Evolutionary conservation across 2,888 invertebrate species (phyloP).

Genomic region (Catocala fraxini): DNA sequence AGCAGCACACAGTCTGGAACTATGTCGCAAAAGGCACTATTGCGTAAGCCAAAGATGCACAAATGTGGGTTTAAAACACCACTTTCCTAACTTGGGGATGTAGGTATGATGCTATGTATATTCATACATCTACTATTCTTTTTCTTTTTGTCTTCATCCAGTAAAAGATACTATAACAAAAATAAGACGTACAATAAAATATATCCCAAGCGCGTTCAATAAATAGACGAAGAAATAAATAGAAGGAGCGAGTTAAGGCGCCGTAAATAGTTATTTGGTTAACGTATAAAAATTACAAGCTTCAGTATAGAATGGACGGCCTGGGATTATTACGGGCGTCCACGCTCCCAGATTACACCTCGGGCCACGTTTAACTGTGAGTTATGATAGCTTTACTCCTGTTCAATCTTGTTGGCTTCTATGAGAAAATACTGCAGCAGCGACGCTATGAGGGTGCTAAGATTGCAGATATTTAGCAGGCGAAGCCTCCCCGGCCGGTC

Average conservation of each 20-base stretch:
- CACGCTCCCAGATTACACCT: conserved; percentile 79
- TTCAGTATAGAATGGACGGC: conserved; percentile 70
- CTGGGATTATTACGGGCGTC: conserved; percentile 78
- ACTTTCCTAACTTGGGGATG: too few species aligned
- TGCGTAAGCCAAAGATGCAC: too few species aligned
- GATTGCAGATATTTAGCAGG: conserved; percentile 62
- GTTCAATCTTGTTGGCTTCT: conserved; percentile 81
- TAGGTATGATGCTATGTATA: too few species aligned
- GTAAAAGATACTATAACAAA: too few species aligned
- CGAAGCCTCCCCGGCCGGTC: conserved; percentile 19
- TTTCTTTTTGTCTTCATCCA: too few species aligned
- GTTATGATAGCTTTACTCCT: conserved; percentile 82
- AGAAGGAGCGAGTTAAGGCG: conserved; percentile 21
- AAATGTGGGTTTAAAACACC: too few species aligned
- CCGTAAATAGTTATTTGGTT: conserved; percentile 53
- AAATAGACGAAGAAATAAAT: conserved; percentile 11
- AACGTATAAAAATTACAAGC: conserved; percentile 73
- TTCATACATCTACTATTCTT: too few species aligned
- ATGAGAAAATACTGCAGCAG: conserved; percentile 83
- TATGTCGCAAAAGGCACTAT: too few species aligned
- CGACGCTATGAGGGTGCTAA: conserved; percentile 71
- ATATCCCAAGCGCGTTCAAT: conserved; percentile 3
- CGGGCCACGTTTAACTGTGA: conserved; percentile 80
- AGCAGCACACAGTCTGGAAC: too few species aligned
- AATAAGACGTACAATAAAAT: too few species aligned